Evolutionary conservation across 2,888 invertebrate genomes (phyloP).

Genomic region (Rhogogaster chlorosoma): DNA sequence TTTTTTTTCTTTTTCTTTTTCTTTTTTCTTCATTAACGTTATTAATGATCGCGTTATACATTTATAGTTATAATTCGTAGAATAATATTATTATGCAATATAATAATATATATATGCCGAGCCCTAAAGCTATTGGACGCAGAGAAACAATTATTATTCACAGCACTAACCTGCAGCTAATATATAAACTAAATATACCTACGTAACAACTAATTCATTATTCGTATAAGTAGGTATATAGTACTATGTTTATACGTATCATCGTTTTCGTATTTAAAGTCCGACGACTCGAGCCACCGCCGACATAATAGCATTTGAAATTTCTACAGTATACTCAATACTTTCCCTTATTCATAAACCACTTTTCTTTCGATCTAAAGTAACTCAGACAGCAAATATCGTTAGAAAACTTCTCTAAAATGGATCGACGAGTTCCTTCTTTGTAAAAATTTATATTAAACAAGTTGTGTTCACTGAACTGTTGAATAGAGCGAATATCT

Average conservation of each 20-base stretch:
- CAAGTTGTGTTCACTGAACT: no score
- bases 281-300: background rate
- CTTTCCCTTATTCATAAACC: background rate
- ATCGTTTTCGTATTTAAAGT: background rate
- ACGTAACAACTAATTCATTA: background rate
- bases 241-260: background rate
- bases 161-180: slow-evolving; percentile 4
- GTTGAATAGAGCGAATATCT: no score
- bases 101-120: background rate
- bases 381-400: no score
- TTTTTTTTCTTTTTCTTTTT: background rate
- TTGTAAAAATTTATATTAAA: no score
- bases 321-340: background rate
- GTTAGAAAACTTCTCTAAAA: no score
- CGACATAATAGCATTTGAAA: background rate
- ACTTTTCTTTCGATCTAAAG: no score
- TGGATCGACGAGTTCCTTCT: no score
- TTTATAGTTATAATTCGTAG: background rate
- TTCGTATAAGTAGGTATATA: background rate
- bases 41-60: background rate
- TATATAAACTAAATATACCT: slow-evolving; percentile 5
- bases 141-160: slow-evolving; percentile 6
- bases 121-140: slow-evolving; percentile 14
- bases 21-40: background rate
- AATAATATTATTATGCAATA: background rate